Evolutionary conservation across 2,113 vertebrate species (phyloP), one percentile per base, ranked within the genome.

Genomic region (Pluvianellus socialis): DNA sequence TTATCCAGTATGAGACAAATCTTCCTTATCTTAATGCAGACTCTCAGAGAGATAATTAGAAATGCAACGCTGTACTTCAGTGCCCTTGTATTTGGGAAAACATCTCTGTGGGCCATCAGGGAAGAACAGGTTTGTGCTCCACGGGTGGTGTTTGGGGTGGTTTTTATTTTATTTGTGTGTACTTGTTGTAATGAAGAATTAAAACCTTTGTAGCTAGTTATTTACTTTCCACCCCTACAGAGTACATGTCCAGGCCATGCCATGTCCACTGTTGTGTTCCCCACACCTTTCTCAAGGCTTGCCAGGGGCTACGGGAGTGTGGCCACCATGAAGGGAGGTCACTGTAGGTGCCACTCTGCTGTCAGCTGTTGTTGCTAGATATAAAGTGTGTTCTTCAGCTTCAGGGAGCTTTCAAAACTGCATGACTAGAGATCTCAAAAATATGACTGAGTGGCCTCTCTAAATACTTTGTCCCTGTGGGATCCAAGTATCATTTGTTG

Each of bases 221-320:
- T 16, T 86, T 66, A 23, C 32, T 27, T 73, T 70, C n/a, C 0
- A 0, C 16, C 32, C 24, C 38, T 67, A 44, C 8, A 38, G 9
- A n/a, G 24, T 22, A 10, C 22, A 3, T 56, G 19, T 35, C 44
- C 70, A 47, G 77, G 27, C 44, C 9, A 6, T 24, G 30, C 16
- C 4, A 0, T 1, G 1, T 23, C 21, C 12, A 22, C 22, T 38
- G 4, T 27, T 53, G 10, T 66, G 19, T 63, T 62, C 30, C 19
- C 8, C 47, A 7, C 27, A 19, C 8, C 26, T 67, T 22, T 67
- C 19, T 74, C 10, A 10, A 70, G 50, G 13, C 62, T 83, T 90
- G 30, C 45, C 35, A 65, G 66, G 73, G 14, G 55, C 45, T 58
- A 44, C 4, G 0, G 9, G 14, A 33, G 13, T 30, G 12, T 42